These are phyloP conservation scores for Drosophila lacteicornis DNA, from an alignment of 1,140 invertebrate genomes.

Conservation along the genomic window DNA sequence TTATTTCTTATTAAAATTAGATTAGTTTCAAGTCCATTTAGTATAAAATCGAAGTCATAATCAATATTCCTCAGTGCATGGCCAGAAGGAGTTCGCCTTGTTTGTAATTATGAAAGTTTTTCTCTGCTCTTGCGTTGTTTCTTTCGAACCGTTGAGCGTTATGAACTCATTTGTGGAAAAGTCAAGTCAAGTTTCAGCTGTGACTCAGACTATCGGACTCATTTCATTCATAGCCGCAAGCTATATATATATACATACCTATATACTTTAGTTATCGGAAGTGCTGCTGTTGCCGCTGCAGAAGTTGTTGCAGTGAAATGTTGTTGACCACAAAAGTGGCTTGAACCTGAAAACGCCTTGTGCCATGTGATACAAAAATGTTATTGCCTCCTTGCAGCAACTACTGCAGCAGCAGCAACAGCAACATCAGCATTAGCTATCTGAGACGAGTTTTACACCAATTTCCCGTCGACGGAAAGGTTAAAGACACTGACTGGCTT, in stretches of 20 bases:
- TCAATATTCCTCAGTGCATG: conserved; percentile 4
- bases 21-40: no score
- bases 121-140: conserved; percentile 39
- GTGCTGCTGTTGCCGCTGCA: conserved; percentile 27
- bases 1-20: no score
- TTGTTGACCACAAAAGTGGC: conserved; percentile 66
- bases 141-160: conserved; percentile 53
- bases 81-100: conserved; percentile 46
- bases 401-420: conserved; percentile 9
- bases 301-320: conserved; percentile 41
- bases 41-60: not conserved
- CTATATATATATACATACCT: conserved; percentile 4
- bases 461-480: conserved; percentile 75
- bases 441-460: conserved; percentile 78
- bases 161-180: conserved; percentile 76
- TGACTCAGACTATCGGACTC: conserved; percentile 64
- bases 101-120: conserved; percentile 81
- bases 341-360: conserved; percentile 77
- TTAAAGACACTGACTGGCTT: conserved; percentile 64
- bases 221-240: conserved; percentile 52
- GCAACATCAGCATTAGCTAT: conserved; percentile 24
- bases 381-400: conserved; percentile 48
- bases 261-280: conserved; percentile 28
- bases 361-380: conserved; percentile 72
- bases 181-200: conserved; percentile 71